Conservation (phyloP, 2,113 vertebrate species). For the Amblyornis subalaris region DNA sequence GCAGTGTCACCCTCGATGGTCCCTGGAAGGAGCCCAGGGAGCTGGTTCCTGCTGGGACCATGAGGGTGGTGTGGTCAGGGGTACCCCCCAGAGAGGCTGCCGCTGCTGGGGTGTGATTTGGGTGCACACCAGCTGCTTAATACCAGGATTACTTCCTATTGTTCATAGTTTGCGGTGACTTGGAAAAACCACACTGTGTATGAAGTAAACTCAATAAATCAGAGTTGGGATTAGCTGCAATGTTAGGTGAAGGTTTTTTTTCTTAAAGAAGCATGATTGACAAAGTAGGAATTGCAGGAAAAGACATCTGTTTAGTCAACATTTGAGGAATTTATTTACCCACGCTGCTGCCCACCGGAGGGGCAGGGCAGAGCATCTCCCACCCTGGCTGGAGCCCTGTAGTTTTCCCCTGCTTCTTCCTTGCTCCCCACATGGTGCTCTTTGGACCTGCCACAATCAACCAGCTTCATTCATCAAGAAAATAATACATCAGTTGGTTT, state of each 20-base stretch:
- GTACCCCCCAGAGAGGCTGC: background rate
- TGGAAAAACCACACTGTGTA: background rate
- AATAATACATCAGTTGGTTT: background rate
- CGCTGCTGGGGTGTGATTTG: background rate
- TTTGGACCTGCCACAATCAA: background rate
- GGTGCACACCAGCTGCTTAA: background rate
- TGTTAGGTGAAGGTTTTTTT: background rate
- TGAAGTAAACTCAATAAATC: background rate
- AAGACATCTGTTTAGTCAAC: background rate
- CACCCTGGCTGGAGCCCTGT: fast-evolving
- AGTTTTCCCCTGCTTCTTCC: background rate
- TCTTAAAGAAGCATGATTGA: background rate
- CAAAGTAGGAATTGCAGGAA: background rate
- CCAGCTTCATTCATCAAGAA: background rate
- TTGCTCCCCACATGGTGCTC: background rate
- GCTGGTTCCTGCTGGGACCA: background rate
- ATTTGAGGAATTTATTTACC: background rate
- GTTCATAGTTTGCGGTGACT: background rate
- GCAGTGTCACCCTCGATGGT: background rate
- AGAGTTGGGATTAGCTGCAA: background rate
- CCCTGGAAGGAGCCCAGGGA: background rate
- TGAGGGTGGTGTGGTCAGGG: background rate
- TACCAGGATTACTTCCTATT: background rate
- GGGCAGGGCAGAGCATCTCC: background rate
- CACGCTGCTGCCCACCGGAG: fast-evolving